A percentile compares a stretch with the other conserved stretches of the same genome.
phyloP scores from a whole-genome alignment of 1,140 invertebrate genomes.

The Eurytemora carolleeae region DNA sequence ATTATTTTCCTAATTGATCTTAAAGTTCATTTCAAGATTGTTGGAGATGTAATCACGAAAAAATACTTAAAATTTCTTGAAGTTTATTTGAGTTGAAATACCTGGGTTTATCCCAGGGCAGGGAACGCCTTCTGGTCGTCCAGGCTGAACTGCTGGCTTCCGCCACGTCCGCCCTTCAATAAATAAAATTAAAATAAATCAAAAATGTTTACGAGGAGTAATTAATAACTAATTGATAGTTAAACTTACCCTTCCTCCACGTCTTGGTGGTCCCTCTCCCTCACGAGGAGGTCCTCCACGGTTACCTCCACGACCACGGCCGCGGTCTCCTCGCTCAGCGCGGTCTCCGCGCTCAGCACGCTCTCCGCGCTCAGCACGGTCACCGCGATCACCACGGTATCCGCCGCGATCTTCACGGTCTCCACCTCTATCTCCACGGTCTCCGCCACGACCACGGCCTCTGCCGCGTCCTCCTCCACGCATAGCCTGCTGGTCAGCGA shows the following conservation, averaged over 20 bases:
- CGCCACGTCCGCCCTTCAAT: too few species aligned
- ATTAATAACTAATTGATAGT: too few species aligned
- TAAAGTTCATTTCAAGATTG: too few species aligned
- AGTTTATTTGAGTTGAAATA: too few species aligned
- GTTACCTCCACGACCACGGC: slow-evolving; percentile 15
- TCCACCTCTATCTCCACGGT: slow-evolving; percentile 22
- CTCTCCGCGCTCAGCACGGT: slow-evolving; percentile 21
- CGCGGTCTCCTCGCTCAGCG: slow-evolving; percentile 17
- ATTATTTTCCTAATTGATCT: too few species aligned
- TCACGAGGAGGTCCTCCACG: slow-evolving; percentile 17
- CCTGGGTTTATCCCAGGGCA: not conserved
- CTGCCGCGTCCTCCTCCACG: slow-evolving; percentile 38
- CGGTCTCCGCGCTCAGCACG: slow-evolving; percentile 10
- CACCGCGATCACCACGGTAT: slow-evolving; percentile 23
- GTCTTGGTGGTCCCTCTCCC: not conserved
- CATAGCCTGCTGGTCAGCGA: slow-evolving; percentile 53
- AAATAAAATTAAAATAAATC: too few species aligned
- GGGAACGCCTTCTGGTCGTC: not conserved
- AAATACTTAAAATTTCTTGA: too few species aligned
- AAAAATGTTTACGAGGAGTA: too few species aligned
- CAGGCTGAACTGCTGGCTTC: not conserved
- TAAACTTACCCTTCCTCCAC: too few species aligned
- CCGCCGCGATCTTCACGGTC: slow-evolving; percentile 17
- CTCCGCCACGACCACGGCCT: slow-evolving; percentile 32
- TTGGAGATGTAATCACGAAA: too few species aligned